Base-by-base conservation (phyloP, 2,113 vertebrate genomes). In the Todiramphus saurophagus region DNA sequence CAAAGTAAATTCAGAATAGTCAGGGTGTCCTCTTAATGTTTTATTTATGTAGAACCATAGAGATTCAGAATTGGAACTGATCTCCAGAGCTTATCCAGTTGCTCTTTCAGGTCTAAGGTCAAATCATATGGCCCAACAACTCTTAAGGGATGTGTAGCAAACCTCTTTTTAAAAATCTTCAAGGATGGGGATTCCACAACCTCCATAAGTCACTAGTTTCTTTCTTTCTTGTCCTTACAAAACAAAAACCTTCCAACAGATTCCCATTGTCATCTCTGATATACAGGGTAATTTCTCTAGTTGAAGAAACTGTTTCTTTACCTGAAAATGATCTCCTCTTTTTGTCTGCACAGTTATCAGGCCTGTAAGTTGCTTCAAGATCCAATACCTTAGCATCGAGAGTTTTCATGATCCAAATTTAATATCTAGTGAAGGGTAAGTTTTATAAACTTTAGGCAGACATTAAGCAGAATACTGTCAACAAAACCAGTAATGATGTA, bases 361-460 rank as follows among this genome's bases (percentile, higher is more conserved):
- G 25, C 5, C 28, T 62, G 2, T 7, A 81, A 55, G 3, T 9
- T 53, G 16, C 43, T 87, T 51, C 35, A 64, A 72, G 23, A 78
- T 3, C 5, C 2, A 44, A 13, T 41, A 62, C 3, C n/a, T 55
- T 72, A 53, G 1, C 7, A 28, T 0, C 33, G 16, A 46, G 14
- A 37, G 11, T n/a, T 84, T 83, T 73, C 1, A 1, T 48, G 5
- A 67, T 18, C 3, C 28, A 74, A 39, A 82, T 56, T 46, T 74
- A 51, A 87, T 87, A 75, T 30, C 25, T 63, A 72, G 18, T n/a
- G 24, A 72, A 64, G n/a, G 4, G 25, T 15, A 76, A 56, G 4
- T 48, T 85, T 6, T 64, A 5, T 27, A 28, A 35, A 28, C 50
- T 68, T 76, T 76, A 95, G 9, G 10, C 28, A 83, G 23, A 51